phyloP scores from a whole-genome alignment of 2,113 vertebrate genomes.

The Vidua macroura region DNA sequence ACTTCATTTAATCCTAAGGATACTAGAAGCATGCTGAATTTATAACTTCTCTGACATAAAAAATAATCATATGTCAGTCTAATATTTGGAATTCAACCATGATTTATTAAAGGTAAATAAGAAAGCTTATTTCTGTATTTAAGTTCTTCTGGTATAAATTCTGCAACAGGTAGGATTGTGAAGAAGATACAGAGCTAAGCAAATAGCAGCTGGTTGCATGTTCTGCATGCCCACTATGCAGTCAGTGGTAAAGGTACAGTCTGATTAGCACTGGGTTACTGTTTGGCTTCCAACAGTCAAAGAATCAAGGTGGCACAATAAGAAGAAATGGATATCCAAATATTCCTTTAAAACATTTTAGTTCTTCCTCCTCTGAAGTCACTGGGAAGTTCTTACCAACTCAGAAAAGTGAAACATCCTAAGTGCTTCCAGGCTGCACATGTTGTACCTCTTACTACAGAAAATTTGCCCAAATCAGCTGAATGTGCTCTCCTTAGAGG shows the following conservation, averaged over 20 bases:
- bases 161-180: background rate
- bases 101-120: background rate
- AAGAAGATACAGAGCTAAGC: background rate
- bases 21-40: background rate
- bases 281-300: background rate
- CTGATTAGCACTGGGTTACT: background rate
- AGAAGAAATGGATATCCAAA: background rate
- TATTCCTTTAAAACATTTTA: background rate
- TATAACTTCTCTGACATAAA: background rate
- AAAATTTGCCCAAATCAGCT: background rate
- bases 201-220: background rate
- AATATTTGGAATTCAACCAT: background rate
- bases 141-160: background rate
- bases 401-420: background rate
- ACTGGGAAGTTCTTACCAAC: background rate
- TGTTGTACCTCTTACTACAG: background rate
- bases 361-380: background rate
- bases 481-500: background rate
- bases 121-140: background rate
- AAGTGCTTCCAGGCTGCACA: background rate
- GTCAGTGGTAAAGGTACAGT: background rate
- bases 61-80: background rate
- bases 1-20: background rate
- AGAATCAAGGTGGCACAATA: background rate
- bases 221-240: background rate